A percentile compares a stretch with the other conserved stretches of the same genome.
These are phyloP conservation scores for Dendroctonus ponderosae DNA, from an alignment of 1,140 invertebrate genomes.

Conservation along the genomic window DNA sequence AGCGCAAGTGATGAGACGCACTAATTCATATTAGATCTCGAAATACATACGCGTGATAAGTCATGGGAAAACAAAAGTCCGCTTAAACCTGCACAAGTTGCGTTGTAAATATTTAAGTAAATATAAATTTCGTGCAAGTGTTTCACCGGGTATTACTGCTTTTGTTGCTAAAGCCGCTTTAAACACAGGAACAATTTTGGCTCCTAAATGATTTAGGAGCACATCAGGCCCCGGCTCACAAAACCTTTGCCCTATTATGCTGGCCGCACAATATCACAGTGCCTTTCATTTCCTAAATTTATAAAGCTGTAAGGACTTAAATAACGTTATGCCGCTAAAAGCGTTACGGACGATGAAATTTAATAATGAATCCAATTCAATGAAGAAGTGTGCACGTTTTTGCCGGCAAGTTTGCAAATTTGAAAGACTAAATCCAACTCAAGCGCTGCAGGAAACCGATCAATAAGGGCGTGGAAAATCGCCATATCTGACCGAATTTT, in stretches of 20 bases:
- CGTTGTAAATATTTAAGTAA: not conserved
- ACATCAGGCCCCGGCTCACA: slow-evolving; percentile 10
- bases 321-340: slow-evolving; percentile 13
- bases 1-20: too few species aligned
- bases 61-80: too few species aligned
- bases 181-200: slow-evolving; percentile 15
- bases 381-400: not conserved
- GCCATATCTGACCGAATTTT: too few species aligned
- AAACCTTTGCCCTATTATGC: slow-evolving; percentile 21
- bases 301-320: slow-evolving; percentile 20
- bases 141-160: not conserved
- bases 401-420: too few species aligned
- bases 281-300: slow-evolving; percentile 17
- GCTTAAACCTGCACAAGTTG: too few species aligned
- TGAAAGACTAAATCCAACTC: too few species aligned
- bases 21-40: too few species aligned
- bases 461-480: too few species aligned
- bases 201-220: slow-evolving; percentile 16
- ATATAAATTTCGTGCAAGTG: slow-evolving; percentile 1
- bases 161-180: slow-evolving; percentile 8
- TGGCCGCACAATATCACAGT: slow-evolving; percentile 11
- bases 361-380: slow-evolving; percentile 2
- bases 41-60: too few species aligned
- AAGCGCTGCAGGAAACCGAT: too few species aligned
- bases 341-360: slow-evolving; percentile 6